A percentile compares a stretch with the other conserved stretches of the same genome.
phyloP scores from a whole-genome alignment of 1,140 invertebrate species.

The Drosophila repletoides region DNA sequence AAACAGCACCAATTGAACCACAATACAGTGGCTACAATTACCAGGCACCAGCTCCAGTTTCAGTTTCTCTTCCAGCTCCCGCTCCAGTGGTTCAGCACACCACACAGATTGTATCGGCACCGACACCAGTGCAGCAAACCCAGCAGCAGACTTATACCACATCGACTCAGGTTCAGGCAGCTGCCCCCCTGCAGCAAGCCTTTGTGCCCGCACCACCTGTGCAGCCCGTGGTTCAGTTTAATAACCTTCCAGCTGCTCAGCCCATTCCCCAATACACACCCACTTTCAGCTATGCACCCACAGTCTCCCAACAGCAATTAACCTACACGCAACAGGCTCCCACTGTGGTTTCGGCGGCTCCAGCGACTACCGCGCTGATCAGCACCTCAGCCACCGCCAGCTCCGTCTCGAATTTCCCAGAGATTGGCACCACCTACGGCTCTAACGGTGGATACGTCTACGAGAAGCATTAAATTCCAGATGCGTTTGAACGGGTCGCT shows the following conservation, averaged over 20 bases:
- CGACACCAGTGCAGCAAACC: slow-evolving; percentile 28
- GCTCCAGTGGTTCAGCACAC: slow-evolving; percentile 5
- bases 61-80: no score
- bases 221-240: slow-evolving; percentile 15
- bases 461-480: slow-evolving; percentile 43
- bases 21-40: slow-evolving; percentile 46
- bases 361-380: slow-evolving; percentile 6
- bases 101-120: slow-evolving; percentile 22
- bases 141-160: slow-evolving; percentile 12
- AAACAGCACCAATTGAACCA: neutral
- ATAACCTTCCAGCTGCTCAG: slow-evolving; percentile 23
- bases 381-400: neutral
- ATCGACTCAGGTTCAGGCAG: neutral
- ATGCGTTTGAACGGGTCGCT: slow-evolving; percentile 57
- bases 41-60: slow-evolving; percentile 20
- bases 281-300: slow-evolving; percentile 18
- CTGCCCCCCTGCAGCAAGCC: slow-evolving; percentile 44
- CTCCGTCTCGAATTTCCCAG: neutral
- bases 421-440: slow-evolving; percentile 55
- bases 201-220: slow-evolving; percentile 45
- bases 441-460: slow-evolving; percentile 71
- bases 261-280: slow-evolving; percentile 33
- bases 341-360: slow-evolving; percentile 4
- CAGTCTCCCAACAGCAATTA: slow-evolving; percentile 21
- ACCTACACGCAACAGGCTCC: slow-evolving; percentile 36